These are phyloP conservation scores for Terrapene triunguis DNA, from an alignment of 2,113 vertebrate species.

Conservation along the genomic window DNA sequence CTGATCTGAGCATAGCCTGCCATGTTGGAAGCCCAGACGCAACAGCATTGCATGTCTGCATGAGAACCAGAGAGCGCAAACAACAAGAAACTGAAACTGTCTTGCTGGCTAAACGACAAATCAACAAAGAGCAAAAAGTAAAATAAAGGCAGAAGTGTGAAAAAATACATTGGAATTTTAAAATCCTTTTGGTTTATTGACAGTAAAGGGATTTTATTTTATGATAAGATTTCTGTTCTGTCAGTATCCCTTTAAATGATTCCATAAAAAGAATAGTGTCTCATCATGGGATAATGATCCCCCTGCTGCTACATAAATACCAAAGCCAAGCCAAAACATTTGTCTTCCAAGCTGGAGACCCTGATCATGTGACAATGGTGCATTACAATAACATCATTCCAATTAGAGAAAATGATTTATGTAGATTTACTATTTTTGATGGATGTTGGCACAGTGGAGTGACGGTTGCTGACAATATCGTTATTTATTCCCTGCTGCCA, in stretches of 20 bases:
- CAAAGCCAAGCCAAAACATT: not conserved
- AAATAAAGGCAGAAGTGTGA: too few relatives aligned
- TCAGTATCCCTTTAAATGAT: not conserved
- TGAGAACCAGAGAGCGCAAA: not conserved
- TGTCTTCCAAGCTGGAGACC: not conserved
- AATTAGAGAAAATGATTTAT: not conserved
- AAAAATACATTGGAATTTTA: not conserved
- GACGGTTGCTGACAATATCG: not conserved
- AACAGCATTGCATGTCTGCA: not conserved
- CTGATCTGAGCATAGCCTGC: constrained; percentile 3
- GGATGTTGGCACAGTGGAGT: not conserved
- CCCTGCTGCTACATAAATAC: not conserved
- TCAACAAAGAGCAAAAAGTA: too few relatives aligned
- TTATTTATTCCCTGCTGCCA: not conserved
- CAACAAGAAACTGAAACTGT: too few relatives aligned
- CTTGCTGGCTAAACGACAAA: too few relatives aligned
- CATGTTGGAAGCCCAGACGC: not conserved
- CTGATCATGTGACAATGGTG: not conserved
- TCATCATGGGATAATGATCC: not conserved
- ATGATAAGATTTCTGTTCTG: not conserved
- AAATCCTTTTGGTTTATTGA: not conserved
- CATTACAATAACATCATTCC: not conserved
- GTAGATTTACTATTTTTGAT: not conserved
- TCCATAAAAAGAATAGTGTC: not conserved
- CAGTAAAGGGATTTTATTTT: not conserved